Evolutionary conservation across 2,888 invertebrate genomes (phyloP).

Genomic region (Meiosimyza decipiens): DNA sequence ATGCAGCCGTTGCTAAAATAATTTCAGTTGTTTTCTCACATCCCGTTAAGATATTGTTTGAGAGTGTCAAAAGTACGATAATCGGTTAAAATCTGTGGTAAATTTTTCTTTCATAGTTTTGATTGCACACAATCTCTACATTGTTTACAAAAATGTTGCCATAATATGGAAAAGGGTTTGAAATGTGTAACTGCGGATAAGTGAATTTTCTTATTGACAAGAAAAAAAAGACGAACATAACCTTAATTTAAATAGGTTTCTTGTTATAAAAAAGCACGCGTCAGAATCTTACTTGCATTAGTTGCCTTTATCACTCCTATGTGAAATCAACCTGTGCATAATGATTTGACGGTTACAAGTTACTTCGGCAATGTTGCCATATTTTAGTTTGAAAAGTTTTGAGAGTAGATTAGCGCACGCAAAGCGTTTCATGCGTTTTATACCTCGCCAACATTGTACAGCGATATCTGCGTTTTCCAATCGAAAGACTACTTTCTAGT

Average conservation of each 20-base stretch:
- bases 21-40: not conserved
- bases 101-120: not conserved
- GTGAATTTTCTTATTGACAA: not conserved
- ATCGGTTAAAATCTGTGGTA: constrained; percentile 20
- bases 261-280: constrained; percentile 25
- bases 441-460: too few relatives aligned
- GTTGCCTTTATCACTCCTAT: too few relatives aligned
- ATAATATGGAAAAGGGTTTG: not conserved
- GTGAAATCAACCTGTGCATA: too few relatives aligned
- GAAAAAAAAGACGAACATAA: not conserved
- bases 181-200: too few relatives aligned
- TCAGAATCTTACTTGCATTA: not conserved
- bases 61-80: constrained; percentile 13
- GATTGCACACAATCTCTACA: not conserved
- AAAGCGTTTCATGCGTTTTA: too few relatives aligned
- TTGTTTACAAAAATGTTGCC: not conserved
- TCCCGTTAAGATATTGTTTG: not conserved
- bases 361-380: too few relatives aligned
- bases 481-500: too few relatives aligned
- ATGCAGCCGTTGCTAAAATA: not conserved
- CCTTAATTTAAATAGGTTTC: not conserved
- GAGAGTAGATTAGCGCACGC: too few relatives aligned
- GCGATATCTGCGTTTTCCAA: too few relatives aligned
- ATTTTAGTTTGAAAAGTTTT: too few relatives aligned
- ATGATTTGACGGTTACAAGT: too few relatives aligned